These are phyloP conservation scores for Podotricha telesiphe DNA, from an alignment of 2,888 invertebrate species.

Conservation along the genomic window DNA sequence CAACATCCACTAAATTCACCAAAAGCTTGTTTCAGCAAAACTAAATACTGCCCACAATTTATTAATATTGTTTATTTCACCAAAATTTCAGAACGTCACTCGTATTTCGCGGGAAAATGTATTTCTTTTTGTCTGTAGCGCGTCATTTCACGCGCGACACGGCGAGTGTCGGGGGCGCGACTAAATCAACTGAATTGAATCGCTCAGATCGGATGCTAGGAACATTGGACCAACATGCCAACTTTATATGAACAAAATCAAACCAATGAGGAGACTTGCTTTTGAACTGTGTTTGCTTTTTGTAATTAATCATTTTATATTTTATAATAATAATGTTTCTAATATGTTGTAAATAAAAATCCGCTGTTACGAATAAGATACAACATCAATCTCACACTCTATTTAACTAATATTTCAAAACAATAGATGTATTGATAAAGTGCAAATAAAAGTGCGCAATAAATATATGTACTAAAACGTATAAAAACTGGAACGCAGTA, in stretches of 20 bases:
- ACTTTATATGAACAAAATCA: background rate
- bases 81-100: constrained; percentile 32
- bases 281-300: background rate
- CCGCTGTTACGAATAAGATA: background rate
- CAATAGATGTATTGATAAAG: background rate
- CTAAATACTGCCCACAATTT: background rate
- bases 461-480: no score
- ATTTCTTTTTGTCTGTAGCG: constrained; percentile 38
- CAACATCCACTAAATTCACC: constrained; percentile 5
- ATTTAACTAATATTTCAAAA: background rate
- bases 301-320: background rate
- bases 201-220: constrained; percentile 21
- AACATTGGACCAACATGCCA: constrained; percentile 22
- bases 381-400: background rate
- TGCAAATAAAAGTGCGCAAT: background rate
- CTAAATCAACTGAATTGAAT: constrained; percentile 40
- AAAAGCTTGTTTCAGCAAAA: constrained; percentile 1
- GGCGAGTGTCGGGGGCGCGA: constrained; percentile 53
- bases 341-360: background rate
- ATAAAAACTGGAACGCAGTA: no score
- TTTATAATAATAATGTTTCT: background rate
- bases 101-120: constrained; percentile 42
- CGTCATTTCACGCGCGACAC: constrained; percentile 51
- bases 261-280: constrained; percentile 5
- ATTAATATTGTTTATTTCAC: constrained; percentile 6